These are phyloP conservation scores for Dioctria linearis DNA, from an alignment of 2,888 invertebrate genomes.

Conservation along the genomic window DNA sequence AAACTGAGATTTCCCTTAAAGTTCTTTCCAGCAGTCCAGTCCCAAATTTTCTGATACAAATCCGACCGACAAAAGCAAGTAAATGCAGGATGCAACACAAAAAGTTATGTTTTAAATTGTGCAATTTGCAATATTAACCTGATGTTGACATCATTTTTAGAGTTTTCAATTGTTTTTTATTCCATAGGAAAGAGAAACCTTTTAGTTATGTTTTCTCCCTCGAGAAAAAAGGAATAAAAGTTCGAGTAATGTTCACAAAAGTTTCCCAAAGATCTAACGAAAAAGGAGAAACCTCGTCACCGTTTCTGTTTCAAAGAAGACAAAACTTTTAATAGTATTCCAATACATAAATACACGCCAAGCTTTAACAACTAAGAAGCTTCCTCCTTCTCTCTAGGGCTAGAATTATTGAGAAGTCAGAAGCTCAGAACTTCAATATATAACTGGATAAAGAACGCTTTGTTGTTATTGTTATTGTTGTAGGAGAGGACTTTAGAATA, in stretches of 20 bases:
- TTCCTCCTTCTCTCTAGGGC: neutral
- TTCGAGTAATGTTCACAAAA: conserved; percentile 27
- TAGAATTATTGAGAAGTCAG: conserved; percentile 5
- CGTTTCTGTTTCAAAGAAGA: conserved; percentile 18
- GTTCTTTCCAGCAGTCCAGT: too few species aligned
- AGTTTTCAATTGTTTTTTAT: neutral
- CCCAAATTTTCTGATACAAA: too few species aligned
- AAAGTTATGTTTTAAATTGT: too few species aligned
- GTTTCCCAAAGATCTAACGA: conserved; percentile 17
- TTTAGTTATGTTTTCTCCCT: neutral
- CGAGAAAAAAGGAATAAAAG: neutral
- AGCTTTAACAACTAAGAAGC: neutral
- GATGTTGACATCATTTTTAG: conserved; percentile 30
- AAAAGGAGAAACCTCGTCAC: neutral
- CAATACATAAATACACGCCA: neutral
- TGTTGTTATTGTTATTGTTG: too few species aligned
- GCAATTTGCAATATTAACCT: neutral
- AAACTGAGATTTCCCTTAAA: too few species aligned
- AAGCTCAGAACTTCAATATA: conserved; percentile 2
- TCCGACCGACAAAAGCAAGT: too few species aligned
- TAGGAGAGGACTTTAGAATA: neutral
- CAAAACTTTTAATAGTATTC: conserved; percentile 41
- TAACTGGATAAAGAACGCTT: neutral
- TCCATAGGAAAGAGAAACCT: neutral
- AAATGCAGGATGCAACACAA: too few species aligned